phyloP scores from a whole-genome alignment of 2,113 vertebrate species.

The Nyctereutes procyonoides region DNA sequence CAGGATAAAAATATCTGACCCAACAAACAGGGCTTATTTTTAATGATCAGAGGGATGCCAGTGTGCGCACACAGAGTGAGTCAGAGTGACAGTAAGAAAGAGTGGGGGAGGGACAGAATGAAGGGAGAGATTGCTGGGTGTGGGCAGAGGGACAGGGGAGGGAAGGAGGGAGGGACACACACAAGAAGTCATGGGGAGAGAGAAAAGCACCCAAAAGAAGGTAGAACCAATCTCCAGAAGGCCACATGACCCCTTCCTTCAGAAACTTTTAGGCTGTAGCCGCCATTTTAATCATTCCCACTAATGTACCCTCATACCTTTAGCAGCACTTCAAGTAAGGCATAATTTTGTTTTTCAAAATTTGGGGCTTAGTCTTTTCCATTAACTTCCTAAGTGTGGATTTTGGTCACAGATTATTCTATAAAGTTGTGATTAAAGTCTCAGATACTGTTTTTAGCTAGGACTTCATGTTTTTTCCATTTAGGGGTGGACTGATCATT shows the following conservation, averaged over 20 bases:
- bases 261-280: background rate
- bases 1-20: background rate
- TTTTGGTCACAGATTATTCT: slow-evolving; percentile 30
- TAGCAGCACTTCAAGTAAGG: background rate
- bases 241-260: background rate
- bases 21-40: background rate
- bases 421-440: background rate
- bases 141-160: rapidly evolving
- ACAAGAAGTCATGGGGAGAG: too few species aligned
- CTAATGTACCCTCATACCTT: background rate
- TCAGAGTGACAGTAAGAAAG: background rate
- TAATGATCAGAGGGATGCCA: background rate
- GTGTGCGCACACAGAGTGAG: background rate
- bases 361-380: background rate
- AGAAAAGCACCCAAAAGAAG: background rate
- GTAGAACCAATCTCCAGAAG: background rate
- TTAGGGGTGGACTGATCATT: background rate
- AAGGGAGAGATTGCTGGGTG: too few species aligned
- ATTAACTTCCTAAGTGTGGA: background rate
- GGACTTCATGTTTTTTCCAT: background rate
- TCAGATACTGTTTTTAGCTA: background rate
- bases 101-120: background rate
- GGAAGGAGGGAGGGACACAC: rapidly evolving
- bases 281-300: background rate
- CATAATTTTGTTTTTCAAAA: background rate